Evolutionary conservation across 2,888 invertebrate species (phyloP).

Genomic region (Macropis europaea): DNA sequence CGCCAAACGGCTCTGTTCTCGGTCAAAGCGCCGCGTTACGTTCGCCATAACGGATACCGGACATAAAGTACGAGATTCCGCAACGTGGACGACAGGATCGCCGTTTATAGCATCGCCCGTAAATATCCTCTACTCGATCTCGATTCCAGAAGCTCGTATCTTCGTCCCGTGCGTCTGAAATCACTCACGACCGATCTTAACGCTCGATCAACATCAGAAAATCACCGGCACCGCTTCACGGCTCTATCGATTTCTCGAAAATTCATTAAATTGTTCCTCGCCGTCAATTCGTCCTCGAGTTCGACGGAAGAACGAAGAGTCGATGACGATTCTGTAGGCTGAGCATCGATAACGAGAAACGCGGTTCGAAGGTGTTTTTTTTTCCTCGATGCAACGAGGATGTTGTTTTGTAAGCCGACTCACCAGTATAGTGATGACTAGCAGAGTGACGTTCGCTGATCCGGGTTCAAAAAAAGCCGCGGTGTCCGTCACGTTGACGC

Average conservation of each 20-base stretch:
- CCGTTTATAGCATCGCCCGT: constrained; percentile 13
- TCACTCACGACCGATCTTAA: background rate
- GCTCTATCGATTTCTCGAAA: background rate
- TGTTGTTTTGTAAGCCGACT: constrained; percentile 73
- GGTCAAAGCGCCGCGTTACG: background rate
- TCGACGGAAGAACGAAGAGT: background rate
- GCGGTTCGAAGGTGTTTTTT: background rate
- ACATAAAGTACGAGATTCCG: constrained; percentile 26
- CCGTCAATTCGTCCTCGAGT: background rate
- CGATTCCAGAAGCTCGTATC: background rate
- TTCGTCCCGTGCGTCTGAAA: background rate
- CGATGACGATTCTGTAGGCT: background rate
- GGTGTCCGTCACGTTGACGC: constrained; percentile 87
- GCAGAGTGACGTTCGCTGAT: constrained; percentile 87
- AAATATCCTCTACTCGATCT: constrained; percentile 1
- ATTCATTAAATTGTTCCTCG: constrained; percentile 11
- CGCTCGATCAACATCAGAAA: background rate
- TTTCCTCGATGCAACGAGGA: background rate
- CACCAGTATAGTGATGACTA: constrained; percentile 89
- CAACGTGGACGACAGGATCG: constrained; percentile 1
- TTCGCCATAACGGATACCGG: constrained; percentile 27
- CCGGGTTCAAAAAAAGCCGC: constrained; percentile 87
- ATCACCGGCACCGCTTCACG: background rate
- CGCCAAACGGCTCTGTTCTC: background rate
- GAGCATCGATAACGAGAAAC: background rate